Percentiles rank a stretch among this genome's conserved stretches.
phyloP scores from a whole-genome alignment of 2,888 invertebrate genomes.

The Sipunculus nudus region DNA sequence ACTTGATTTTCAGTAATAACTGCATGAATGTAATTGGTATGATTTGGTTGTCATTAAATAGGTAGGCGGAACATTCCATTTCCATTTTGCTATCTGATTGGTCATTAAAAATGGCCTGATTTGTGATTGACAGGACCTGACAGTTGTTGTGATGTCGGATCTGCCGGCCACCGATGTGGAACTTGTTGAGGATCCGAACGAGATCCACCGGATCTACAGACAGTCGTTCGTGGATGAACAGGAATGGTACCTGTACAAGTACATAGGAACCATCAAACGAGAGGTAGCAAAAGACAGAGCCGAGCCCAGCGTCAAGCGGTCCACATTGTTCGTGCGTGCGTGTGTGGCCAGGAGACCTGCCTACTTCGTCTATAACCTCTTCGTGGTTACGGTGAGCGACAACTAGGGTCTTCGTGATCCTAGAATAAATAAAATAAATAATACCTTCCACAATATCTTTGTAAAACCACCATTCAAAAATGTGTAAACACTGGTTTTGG shows the following conservation, averaged over 20 bases:
- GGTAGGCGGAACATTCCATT: too few species aligned
- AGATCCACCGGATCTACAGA: conserved; percentile 58
- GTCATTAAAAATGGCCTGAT: too few species aligned
- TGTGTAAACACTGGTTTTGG: too few species aligned
- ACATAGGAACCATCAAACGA: conserved; percentile 57
- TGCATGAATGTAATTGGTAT: too few species aligned
- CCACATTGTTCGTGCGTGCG: conserved; percentile 62
- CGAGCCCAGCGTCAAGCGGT: conserved; percentile 58
- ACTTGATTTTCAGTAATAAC: too few species aligned
- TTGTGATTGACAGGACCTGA: conserved; percentile 60
- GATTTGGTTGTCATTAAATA: too few species aligned
- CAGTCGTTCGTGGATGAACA: conserved; percentile 63
- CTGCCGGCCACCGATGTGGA: conserved; percentile 55
- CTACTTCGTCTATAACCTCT: conserved; percentile 66
- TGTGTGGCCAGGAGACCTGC: conserved; percentile 62
- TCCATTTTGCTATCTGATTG: too few species aligned
- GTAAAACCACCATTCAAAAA: too few species aligned
- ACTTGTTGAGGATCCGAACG: conserved; percentile 55
- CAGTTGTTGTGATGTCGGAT: conserved; percentile 60
- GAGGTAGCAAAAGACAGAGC: conserved; percentile 60
- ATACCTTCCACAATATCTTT: too few species aligned
- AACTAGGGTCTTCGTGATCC: too few species aligned
- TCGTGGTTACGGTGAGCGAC: conserved; percentile 62
- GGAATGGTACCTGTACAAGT: conserved; percentile 63
- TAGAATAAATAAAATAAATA: too few species aligned